A percentile compares a stretch with the other conserved stretches of the same genome.
Evolutionary conservation across 2,888 invertebrate genomes (phyloP).

Genomic region (Pseudoips prasinana): DNA sequence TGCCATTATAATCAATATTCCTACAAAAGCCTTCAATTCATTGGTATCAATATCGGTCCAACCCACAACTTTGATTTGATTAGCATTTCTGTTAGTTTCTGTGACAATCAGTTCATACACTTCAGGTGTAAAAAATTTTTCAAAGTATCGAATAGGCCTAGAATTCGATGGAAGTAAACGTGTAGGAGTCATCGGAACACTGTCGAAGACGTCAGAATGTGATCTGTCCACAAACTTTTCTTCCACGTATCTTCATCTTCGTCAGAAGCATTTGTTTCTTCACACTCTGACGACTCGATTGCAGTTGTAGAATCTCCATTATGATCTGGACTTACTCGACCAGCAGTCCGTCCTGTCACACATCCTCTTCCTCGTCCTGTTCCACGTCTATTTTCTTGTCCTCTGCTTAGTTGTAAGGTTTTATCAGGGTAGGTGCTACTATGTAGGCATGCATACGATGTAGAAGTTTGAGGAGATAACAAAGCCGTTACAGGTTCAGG

Average conservation of each 20-base stretch:
- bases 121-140: background rate
- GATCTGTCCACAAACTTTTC: slow-evolving; percentile 1
- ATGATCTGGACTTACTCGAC: no score
- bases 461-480: no score
- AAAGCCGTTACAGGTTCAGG: slow-evolving; percentile 9
- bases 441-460: no score
- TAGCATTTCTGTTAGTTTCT: background rate
- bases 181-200: no score
- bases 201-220: no score
- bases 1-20: slow-evolving; percentile 19
- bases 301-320: slow-evolving; percentile 4
- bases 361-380: slow-evolving; percentile 2
- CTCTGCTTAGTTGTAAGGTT: no score
- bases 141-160: slow-evolving; percentile 2
- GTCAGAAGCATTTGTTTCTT: slow-evolving; percentile 7
- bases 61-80: slow-evolving; percentile 2
- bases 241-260: slow-evolving; percentile 7
- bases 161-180: background rate
- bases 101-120: slow-evolving; percentile 1
- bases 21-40: slow-evolving; percentile 11
- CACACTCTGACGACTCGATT: slow-evolving; percentile 2
- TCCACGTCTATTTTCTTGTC: slow-evolving; percentile 7
- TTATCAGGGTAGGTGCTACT: no score
- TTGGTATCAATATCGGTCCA: slow-evolving; percentile 6
- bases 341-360: slow-evolving; percentile 1